Evolutionary conservation across 2,888 invertebrate species (phyloP).

Genomic region (Anthophora plumipes): DNA sequence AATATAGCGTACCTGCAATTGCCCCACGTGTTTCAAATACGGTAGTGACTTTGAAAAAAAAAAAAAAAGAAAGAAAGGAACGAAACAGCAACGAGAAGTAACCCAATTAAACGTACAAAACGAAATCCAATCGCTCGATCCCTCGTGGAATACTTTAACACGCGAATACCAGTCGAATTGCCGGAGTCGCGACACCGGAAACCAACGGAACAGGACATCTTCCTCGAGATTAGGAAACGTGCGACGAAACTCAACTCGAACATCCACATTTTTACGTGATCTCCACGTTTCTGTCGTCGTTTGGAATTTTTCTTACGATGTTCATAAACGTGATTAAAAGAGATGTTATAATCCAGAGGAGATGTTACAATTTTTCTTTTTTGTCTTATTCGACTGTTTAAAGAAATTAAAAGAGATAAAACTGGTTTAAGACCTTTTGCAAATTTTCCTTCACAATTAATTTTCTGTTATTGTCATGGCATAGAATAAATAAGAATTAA

Average conservation of each 20-base stretch:
- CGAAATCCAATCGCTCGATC: not conserved
- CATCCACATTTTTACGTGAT: not conserved
- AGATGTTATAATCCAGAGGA: too few relatives aligned
- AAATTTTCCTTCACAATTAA: too few relatives aligned
- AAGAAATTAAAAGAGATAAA: too few relatives aligned
- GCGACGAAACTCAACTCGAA: conserved; percentile 23
- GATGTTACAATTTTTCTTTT: too few relatives aligned
- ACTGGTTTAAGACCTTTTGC: too few relatives aligned
- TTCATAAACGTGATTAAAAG: too few relatives aligned
- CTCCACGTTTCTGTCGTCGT: not conserved
- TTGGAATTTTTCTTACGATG: too few relatives aligned
- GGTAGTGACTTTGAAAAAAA: not conserved
- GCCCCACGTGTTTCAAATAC: not conserved
- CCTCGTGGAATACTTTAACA: not conserved
- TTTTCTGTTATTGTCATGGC: too few relatives aligned
- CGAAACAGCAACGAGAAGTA: not conserved
- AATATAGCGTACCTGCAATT: not conserved
- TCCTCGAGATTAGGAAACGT: conserved; percentile 40
- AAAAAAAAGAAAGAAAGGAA: too few relatives aligned
- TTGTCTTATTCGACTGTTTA: too few relatives aligned
- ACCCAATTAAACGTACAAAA: conserved; percentile 6
- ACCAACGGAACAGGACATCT: not conserved
- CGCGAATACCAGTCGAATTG: not conserved
- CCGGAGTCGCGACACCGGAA: not conserved
- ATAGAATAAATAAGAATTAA: too few relatives aligned